Evolutionary conservation across 2,113 vertebrate genomes (phyloP).

Genomic region (Apeltes quadracus): DNA sequence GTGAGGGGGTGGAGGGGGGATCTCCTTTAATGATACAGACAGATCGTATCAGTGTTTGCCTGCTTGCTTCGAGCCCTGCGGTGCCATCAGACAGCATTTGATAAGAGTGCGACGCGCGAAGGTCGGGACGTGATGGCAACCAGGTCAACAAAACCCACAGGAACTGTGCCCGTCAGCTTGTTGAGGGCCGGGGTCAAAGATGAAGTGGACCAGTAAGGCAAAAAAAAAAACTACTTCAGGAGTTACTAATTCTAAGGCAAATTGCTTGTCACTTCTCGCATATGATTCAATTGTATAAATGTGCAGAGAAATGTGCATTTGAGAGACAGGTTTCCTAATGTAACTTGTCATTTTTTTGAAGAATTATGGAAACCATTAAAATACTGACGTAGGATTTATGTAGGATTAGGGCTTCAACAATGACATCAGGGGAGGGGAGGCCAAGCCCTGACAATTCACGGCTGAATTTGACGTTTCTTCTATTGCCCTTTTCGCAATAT

Average conservation of each 20-base stretch:
- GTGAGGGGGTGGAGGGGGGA: neutral
- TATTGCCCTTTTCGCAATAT: slow-evolving; percentile 35
- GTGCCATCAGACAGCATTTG: slow-evolving; percentile 59
- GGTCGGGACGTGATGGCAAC: slow-evolving; percentile 54
- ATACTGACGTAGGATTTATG: slow-evolving; percentile 27
- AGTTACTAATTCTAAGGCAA: neutral
- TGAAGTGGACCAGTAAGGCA: slow-evolving; percentile 16
- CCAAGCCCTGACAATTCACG: slow-evolving; percentile 27
- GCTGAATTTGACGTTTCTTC: slow-evolving; percentile 39
- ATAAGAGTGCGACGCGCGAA: slow-evolving; percentile 62
- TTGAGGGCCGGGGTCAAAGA: slow-evolving; percentile 26
- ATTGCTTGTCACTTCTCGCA: neutral
- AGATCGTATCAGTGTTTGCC: slow-evolving; percentile 46
- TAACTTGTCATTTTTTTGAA: slow-evolving; percentile 6
- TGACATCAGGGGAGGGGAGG: neutral
- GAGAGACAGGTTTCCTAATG: slow-evolving; percentile 15
- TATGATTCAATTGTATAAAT: slow-evolving; percentile 12
- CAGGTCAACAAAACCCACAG: slow-evolving; percentile 44
- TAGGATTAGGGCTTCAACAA: neutral
- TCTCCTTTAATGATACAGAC: slow-evolving; percentile 42
- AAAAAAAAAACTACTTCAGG: slow-evolving; percentile 4
- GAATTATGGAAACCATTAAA: slow-evolving; percentile 24
- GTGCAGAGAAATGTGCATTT: slow-evolving; percentile 11
- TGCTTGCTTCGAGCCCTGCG: slow-evolving; percentile 37
- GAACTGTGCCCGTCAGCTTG: slow-evolving; percentile 12